Evolutionary conservation across 2,888 invertebrate genomes (phyloP).

Genomic region (Polia nebulosa): DNA sequence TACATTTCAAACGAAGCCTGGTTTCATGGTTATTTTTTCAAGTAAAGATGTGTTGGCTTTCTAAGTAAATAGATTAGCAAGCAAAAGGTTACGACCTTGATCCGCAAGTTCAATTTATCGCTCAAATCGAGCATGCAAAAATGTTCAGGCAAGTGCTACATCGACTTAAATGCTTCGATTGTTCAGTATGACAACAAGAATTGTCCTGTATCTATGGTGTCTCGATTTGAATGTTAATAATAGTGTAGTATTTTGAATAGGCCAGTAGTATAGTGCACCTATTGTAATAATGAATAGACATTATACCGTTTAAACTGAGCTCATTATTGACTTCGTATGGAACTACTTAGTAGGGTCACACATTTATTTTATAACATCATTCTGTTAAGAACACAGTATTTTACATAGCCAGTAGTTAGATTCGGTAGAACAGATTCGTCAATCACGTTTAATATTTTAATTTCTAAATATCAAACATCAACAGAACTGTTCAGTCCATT

Average conservation of each 20-base stretch:
- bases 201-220: neutral
- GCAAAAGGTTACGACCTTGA: slow-evolving; percentile 9
- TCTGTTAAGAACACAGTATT: neutral
- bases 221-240: neutral
- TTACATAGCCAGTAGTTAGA: neutral
- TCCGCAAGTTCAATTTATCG: neutral
- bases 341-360: too few species aligned
- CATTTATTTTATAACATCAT: neutral
- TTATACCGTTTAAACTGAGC: neutral
- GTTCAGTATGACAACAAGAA: neutral
- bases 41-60: neutral
- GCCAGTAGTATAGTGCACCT: neutral
- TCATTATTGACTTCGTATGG: neutral
- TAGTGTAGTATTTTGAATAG: neutral
- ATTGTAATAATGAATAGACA: slow-evolving; percentile 3
- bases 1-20: neutral
- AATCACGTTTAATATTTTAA: neutral
- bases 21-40: neutral
- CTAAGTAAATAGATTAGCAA: neutral
- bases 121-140: neutral
- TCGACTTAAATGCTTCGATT: slow-evolving; percentile 3
- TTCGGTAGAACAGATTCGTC: neutral
- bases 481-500: neutral
- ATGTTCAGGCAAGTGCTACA: too few species aligned
- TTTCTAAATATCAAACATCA: too few species aligned